Evolutionary conservation across 30 jellyfish, hydroid and myxozoan species (phyloP).

Genomic region (Nemopilema nomurai): DNA sequence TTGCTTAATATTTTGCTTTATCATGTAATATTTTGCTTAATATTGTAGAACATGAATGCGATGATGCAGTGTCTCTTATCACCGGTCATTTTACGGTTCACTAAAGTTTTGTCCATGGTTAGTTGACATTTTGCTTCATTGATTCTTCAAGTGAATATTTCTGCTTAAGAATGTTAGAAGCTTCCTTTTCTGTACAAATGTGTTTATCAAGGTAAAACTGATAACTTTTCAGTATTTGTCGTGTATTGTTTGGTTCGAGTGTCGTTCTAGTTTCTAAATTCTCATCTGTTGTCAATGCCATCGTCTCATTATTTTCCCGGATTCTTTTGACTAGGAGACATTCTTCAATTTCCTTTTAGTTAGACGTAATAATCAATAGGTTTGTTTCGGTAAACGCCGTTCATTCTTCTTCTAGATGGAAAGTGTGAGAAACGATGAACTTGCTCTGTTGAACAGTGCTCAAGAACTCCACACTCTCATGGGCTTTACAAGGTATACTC

Average conservation of each 20-base stretch:
- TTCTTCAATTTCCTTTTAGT: neutral
- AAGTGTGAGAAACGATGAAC: conserved; percentile 47
- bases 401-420: conserved; percentile 21
- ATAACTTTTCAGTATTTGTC: too few relatives aligned
- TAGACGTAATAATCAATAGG: too few relatives aligned
- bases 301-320: too few relatives aligned
- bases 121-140: conserved; percentile 2
- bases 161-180: too few relatives aligned
- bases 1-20: neutral
- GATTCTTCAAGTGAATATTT: neutral
- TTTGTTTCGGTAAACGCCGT: neutral
- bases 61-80: conserved; percentile 80
- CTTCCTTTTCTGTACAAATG: too few relatives aligned
- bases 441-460: conserved; percentile 57
- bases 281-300: too few relatives aligned
- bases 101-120: conserved; percentile 55
- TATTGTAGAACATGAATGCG: conserved; percentile 50
- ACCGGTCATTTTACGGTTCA: conserved; percentile 71
- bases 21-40: neutral
- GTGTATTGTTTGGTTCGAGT: too few relatives aligned
- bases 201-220: too few relatives aligned
- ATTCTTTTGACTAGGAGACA: too few relatives aligned
- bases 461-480: conserved; percentile 78
- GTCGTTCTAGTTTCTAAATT: too few relatives aligned
- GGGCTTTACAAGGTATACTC: conserved; percentile 78